These are phyloP conservation scores for Marmota monax DNA, from an alignment of 2,113 vertebrate genomes.

Conservation along the genomic window DNA sequence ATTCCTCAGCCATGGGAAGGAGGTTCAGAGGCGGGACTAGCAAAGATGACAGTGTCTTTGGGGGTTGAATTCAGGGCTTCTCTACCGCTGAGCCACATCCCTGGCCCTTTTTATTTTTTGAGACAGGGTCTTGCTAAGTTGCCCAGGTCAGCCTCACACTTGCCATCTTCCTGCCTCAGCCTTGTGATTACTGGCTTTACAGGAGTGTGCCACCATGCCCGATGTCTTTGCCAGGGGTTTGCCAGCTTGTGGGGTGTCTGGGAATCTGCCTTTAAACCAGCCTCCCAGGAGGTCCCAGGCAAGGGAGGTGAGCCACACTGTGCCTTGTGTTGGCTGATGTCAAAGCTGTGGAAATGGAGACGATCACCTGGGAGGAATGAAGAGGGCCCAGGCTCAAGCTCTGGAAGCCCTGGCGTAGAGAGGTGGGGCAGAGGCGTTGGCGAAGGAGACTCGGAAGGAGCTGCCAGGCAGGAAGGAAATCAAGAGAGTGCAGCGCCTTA, in stretches of 20 bases:
- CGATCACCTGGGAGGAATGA: neutral
- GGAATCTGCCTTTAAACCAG: constrained; percentile 27
- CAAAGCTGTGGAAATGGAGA: neutral
- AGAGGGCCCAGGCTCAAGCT: neutral
- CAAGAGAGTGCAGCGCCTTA: neutral
- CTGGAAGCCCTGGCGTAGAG: neutral
- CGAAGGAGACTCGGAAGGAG: neutral
- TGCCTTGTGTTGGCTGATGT: neutral
- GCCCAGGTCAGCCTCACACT: neutral
- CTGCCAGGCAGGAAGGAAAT: neutral
- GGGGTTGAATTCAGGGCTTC: neutral
- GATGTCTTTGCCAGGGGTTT: neutral
- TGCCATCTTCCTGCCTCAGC: neutral
- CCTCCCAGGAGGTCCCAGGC: neutral
- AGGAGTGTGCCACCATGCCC: neutral
- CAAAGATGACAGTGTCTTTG: neutral
- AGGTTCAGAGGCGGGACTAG: neutral
- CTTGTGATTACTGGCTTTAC: neutral
- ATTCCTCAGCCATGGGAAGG: constrained; percentile 8
- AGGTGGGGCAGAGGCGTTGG: neutral
- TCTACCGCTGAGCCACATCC: neutral
- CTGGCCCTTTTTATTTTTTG: neutral
- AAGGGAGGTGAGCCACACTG: neutral
- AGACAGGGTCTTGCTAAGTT: neutral
- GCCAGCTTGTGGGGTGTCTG: neutral